Evolutionary conservation across 2,113 vertebrate genomes (phyloP).

Genomic region (Motacilla alba): DNA sequence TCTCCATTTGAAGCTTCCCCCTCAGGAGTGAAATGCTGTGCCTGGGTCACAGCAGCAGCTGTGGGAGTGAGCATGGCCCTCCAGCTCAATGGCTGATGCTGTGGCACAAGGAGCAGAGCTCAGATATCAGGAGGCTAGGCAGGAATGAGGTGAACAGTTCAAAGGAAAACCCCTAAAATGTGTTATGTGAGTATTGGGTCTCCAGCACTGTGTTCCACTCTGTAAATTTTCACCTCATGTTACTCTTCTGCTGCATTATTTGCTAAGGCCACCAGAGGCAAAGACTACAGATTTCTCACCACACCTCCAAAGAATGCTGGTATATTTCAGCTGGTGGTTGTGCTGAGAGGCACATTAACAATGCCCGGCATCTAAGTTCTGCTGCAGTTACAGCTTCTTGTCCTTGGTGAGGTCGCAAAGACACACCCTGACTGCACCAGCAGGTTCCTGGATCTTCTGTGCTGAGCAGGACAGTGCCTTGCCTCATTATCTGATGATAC

Average conservation of each 20-base stretch:
- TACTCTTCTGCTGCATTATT: not conserved
- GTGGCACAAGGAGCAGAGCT: not conserved
- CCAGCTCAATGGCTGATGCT: not conserved
- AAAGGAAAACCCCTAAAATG: not conserved
- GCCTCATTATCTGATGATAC: fast-evolving
- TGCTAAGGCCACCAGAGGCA: not conserved
- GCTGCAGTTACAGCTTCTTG: fast-evolving
- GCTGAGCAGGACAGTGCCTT: not conserved
- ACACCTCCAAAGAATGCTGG: not conserved
- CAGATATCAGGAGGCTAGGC: fast-evolving
- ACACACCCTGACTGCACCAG: not conserved
- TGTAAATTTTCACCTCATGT: not conserved
- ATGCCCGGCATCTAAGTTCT: not conserved
- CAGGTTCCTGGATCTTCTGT: not conserved
- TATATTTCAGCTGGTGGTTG: not conserved
- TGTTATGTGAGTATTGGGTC: not conserved
- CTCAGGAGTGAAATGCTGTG: not conserved
- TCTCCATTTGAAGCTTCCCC: not conserved
- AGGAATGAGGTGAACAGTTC: not conserved
- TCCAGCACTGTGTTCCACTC: not conserved
- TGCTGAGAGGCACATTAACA: not conserved
- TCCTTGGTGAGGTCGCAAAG: not conserved
- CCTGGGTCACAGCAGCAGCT: not conserved
- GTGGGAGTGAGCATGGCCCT: fast-evolving
- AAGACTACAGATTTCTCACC: not conserved